Evolutionary conservation across 1,140 invertebrate species (phyloP).

Genomic region (Scaptomyza pallida): DNA sequence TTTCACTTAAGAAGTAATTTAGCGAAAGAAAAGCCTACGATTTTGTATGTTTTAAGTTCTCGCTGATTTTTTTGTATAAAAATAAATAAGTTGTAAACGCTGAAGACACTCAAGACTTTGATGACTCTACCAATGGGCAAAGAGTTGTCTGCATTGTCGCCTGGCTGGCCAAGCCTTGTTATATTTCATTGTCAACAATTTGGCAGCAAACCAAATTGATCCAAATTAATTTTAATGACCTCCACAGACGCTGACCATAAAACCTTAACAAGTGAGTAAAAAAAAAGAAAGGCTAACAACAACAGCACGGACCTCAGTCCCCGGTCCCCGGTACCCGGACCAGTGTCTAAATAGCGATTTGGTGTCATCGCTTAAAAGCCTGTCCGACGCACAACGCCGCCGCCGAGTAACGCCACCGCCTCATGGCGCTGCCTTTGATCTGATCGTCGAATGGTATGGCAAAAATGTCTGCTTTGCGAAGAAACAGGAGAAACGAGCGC

Average conservation of each 20-base stretch:
- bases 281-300: slow-evolving; percentile 25
- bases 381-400: slow-evolving; percentile 74
- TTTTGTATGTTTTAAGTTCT: slow-evolving; percentile 68
- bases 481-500: slow-evolving; percentile 40
- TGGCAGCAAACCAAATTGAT: slow-evolving; percentile 83
- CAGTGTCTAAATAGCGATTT: slow-evolving; percentile 84
- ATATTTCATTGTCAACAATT: slow-evolving; percentile 84
- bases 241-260: slow-evolving; percentile 63
- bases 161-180: slow-evolving; percentile 48
- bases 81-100: slow-evolving; percentile 80
- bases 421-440: slow-evolving; percentile 72
- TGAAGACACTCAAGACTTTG: slow-evolving; percentile 52
- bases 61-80: slow-evolving; percentile 41
- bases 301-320: background rate
- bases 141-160: slow-evolving; percentile 9
- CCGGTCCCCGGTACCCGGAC: slow-evolving; percentile 1
- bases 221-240: slow-evolving; percentile 84
- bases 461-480: slow-evolving; percentile 55
- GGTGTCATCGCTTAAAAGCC: slow-evolving; percentile 84
- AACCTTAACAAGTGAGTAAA: slow-evolving; percentile 63
- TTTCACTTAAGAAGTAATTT: slow-evolving; percentile 48
- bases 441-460: slow-evolving; percentile 62
- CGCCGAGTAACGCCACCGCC: slow-evolving; percentile 76
- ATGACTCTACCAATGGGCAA: slow-evolving; percentile 62
- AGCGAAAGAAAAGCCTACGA: slow-evolving; percentile 60